Conservation (phyloP, 2,113 vertebrate species). For the Ictalurus furcatus region DNA sequence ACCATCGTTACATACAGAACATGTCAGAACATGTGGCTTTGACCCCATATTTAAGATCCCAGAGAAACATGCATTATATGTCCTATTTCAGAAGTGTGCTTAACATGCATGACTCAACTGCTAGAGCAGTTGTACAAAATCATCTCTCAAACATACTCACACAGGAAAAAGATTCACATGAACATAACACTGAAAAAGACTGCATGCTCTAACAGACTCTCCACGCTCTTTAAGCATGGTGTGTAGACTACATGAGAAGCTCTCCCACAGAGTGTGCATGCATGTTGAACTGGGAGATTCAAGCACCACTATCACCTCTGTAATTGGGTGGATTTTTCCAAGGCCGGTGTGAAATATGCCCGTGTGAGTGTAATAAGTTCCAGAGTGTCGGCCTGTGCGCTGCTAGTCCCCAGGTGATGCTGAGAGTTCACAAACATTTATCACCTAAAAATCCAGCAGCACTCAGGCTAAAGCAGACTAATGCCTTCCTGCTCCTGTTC, state of each 20-base stretch:
- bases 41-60: slow-evolving; percentile 48
- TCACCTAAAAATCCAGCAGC: slow-evolving; percentile 77
- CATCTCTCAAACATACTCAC: neutral
- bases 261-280: slow-evolving; percentile 54
- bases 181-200: neutral
- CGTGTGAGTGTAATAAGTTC: slow-evolving; percentile 79
- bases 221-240: slow-evolving; percentile 3
- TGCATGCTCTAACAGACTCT: neutral
- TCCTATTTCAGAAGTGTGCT: neutral
- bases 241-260: slow-evolving; percentile 7
- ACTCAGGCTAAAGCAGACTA: slow-evolving; percentile 81
- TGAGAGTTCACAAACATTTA: slow-evolving; percentile 79
- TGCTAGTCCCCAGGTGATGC: slow-evolving; percentile 75
- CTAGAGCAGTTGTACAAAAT: neutral
- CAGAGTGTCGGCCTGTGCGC: slow-evolving; percentile 70
- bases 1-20: slow-evolving; percentile 1
- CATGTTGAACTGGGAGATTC: slow-evolving; percentile 57
- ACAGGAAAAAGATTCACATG: neutral
- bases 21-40: slow-evolving; percentile 56
- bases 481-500: slow-evolving; percentile 77
- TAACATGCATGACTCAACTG: neutral
- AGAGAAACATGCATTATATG: neutral
- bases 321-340: slow-evolving; percentile 76
- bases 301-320: slow-evolving; percentile 62
- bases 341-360: slow-evolving; percentile 72